Conservation (phyloP, 2,113 vertebrate genomes). For the Dromiciops gliroides region DNA sequence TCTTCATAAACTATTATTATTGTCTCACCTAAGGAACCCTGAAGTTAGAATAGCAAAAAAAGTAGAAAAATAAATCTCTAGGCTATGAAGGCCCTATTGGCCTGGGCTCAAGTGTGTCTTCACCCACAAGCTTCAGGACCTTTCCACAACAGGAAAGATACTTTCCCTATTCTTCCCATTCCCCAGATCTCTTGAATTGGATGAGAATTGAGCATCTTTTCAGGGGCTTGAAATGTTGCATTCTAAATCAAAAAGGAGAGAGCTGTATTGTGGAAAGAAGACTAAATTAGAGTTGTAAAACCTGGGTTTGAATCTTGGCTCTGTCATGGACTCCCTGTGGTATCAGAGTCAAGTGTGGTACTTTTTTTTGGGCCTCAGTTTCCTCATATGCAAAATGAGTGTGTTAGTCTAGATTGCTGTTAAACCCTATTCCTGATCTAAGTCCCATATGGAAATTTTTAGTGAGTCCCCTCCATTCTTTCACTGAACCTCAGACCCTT, state of each 20-base stretch:
- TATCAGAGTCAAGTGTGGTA: too few relatives aligned
- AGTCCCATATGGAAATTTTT: too few relatives aligned
- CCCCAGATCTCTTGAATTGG: neutral
- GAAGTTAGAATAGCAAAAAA: neutral
- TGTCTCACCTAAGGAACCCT: neutral
- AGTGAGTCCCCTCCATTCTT: too few relatives aligned
- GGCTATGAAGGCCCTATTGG: neutral
- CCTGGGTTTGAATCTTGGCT: too few relatives aligned
- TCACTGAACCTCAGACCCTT: too few relatives aligned
- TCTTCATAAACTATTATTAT: neutral
- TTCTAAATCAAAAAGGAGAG: constrained; percentile 5
- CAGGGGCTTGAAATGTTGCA: constrained; percentile 23
- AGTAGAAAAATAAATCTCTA: neutral
- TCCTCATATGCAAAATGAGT: too few relatives aligned
- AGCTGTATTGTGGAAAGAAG: too few relatives aligned
- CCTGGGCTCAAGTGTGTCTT: neutral
- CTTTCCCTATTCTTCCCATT: neutral
- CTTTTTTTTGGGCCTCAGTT: too few relatives aligned
- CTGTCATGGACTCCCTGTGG: too few relatives aligned
- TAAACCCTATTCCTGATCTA: too few relatives aligned
- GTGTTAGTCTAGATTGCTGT: too few relatives aligned
- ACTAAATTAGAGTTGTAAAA: too few relatives aligned
- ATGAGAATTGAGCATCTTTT: constrained; percentile 4
- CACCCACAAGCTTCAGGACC: neutral
- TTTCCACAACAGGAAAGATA: neutral